Conservation (phyloP, 2,113 vertebrate genomes). For the Benitochromis conjunctus region DNA sequence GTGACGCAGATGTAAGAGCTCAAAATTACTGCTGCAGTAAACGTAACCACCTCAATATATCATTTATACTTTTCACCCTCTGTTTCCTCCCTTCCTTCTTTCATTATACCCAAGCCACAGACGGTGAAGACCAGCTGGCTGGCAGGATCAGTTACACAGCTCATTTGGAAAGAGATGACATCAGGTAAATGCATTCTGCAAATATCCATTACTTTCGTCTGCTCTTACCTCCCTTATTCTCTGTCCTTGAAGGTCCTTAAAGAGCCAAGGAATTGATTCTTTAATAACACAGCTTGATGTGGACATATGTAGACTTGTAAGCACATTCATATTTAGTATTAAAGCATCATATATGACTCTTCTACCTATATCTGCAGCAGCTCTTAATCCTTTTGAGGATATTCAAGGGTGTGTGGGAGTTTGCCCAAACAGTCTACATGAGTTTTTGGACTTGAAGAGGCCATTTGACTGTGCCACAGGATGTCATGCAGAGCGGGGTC, state of each 20-base stretch:
- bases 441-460: neutral
- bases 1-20: neutral
- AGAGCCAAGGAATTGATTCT: neutral
- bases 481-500: neutral
- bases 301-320: neutral
- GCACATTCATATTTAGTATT: neutral
- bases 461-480: neutral
- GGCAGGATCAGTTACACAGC: conserved; percentile 1
- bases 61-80: neutral
- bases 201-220: neutral
- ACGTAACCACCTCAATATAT: neutral
- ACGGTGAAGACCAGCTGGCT: conserved; percentile 2
- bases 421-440: neutral
- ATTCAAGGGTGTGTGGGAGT: neutral
- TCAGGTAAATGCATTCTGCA: neutral
- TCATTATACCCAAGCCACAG: neutral
- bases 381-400: neutral
- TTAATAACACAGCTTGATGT: neutral
- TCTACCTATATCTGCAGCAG: no score
- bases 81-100: neutral
- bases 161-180: conserved; percentile 18
- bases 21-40: neutral
- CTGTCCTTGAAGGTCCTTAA: neutral
- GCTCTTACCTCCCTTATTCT: neutral
- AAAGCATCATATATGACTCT: neutral